phyloP scores from a whole-genome alignment of 2,888 invertebrate genomes.

The Magallana nippona region DNA sequence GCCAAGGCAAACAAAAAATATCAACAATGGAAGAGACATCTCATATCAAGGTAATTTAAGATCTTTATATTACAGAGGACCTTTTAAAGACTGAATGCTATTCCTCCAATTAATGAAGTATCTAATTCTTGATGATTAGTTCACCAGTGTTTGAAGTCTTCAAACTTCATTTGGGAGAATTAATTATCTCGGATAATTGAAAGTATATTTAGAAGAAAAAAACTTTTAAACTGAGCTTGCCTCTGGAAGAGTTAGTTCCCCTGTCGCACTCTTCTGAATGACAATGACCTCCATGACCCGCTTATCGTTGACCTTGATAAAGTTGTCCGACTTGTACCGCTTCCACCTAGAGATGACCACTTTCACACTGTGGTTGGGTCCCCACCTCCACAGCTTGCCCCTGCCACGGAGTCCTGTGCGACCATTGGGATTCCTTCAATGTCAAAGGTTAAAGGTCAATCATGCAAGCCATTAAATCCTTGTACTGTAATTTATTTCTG shows the following conservation, averaged over 20 bases:
- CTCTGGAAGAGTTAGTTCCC: conserved; percentile 69
- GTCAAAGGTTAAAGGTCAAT: too few relatives aligned
- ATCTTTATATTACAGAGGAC: too few relatives aligned
- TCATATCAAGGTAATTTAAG: too few relatives aligned
- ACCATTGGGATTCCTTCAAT: conserved; percentile 77
- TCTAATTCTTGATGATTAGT: too few relatives aligned
- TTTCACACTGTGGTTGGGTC: conserved; percentile 79
- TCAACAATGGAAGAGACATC: not conserved
- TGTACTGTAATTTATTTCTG: too few relatives aligned
- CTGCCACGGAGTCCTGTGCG: conserved; percentile 78
- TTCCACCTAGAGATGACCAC: conserved; percentile 75
- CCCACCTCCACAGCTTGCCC: conserved; percentile 79
- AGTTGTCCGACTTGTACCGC: conserved; percentile 63
- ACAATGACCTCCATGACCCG: conserved; percentile 71
- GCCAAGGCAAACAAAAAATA: conserved; percentile 39
- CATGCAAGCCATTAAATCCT: too few relatives aligned
- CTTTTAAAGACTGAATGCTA: too few relatives aligned
- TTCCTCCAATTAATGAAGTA: too few relatives aligned
- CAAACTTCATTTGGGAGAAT: too few relatives aligned
- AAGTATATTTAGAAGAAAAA: not conserved
- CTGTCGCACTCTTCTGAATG: conserved; percentile 56
- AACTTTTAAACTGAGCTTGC: conserved; percentile 54
- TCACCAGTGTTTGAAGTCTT: too few relatives aligned
- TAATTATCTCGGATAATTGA: too few relatives aligned
- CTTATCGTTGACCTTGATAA: conserved; percentile 69